Evolutionary conservation across 2,113 vertebrate species (phyloP).

Genomic region (Clarias magur): DNA sequence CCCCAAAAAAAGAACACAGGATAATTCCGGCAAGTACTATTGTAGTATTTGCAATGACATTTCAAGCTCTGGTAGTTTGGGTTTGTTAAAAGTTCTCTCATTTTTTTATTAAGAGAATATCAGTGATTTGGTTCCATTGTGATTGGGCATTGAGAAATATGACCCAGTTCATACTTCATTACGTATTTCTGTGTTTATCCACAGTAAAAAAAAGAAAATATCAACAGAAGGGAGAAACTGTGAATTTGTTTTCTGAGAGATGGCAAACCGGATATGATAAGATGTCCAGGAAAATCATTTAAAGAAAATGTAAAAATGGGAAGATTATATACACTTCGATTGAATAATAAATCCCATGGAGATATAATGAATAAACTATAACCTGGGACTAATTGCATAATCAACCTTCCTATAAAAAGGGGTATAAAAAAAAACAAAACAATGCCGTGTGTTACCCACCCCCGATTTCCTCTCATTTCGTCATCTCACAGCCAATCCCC

Average conservation of each 20-base stretch:
- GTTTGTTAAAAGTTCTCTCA: neutral
- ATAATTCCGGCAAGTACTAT: neutral
- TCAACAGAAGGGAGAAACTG: neutral
- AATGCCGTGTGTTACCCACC: neutral
- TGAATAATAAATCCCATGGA: neutral
- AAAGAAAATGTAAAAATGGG: neutral
- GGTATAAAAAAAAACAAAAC: neutral
- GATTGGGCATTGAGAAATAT: neutral
- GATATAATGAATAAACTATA: neutral
- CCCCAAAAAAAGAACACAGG: too few relatives aligned
- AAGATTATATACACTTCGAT: neutral
- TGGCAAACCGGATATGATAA: neutral
- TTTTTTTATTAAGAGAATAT: neutral
- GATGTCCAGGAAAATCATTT: neutral
- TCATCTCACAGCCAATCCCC: too few relatives aligned
- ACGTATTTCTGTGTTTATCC: too few relatives aligned
- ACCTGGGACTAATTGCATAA: neutral
- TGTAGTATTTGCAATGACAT: neutral
- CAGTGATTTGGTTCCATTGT: neutral
- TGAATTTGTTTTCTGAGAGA: neutral
- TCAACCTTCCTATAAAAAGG: neutral
- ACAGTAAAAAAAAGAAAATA: too few relatives aligned
- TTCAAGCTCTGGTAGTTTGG: neutral
- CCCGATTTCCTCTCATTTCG: too few relatives aligned
- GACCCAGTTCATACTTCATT: neutral